Base-by-base conservation (phyloP, 2,113 vertebrate genomes). In the Clupea harengus region DNA sequence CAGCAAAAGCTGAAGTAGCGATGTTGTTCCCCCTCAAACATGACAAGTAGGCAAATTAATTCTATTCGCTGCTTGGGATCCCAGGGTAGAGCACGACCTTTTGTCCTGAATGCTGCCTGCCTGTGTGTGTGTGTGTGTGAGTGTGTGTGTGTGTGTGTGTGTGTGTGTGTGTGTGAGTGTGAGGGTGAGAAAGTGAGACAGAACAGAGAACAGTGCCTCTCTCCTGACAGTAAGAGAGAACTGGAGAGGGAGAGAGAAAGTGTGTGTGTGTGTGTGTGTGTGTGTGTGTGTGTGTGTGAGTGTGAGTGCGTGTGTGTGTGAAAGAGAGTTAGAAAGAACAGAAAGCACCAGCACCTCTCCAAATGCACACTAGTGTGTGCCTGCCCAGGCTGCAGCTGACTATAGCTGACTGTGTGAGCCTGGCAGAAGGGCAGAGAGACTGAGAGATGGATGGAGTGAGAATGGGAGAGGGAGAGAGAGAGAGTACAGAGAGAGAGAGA, bases 81-180 rank as follows among this genome's bases (percentile, higher is more conserved):
- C 64, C 64, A 72, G 64, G 64, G 25, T 72, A 72, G 64, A 72
- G 64, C 64, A 32, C 64, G 64, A 72, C 64, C 64, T 72, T 72
- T 72, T 72, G 64, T 72, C 64, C 64, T 32, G 25, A 72, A 28
- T 32, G 64, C 64, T 72, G 64, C 64, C 64, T 72, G 64, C 64
- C 64, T 57, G 84, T 78, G 72, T 92, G 87, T 90, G 86, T 64
- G 82, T 90, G 54, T 57, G 13, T 57, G 54, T 57, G 54, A 4
- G 20, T 20, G 20, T 57, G 54, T 57, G 54, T 57, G 54, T 57
- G 54, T 57, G 54, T 57, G 54, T 57, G 54, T 57, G 54, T 57
- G 54, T 57, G 54, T 57, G 54, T 57, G 54, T 7, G 13, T 44
- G 13, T 18, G 18, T 45, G 80, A 44, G 80, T n/a, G 45, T 18